phyloP scores from a whole-genome alignment of 2,113 vertebrate species.

The Pedionomus torquatus region DNA sequence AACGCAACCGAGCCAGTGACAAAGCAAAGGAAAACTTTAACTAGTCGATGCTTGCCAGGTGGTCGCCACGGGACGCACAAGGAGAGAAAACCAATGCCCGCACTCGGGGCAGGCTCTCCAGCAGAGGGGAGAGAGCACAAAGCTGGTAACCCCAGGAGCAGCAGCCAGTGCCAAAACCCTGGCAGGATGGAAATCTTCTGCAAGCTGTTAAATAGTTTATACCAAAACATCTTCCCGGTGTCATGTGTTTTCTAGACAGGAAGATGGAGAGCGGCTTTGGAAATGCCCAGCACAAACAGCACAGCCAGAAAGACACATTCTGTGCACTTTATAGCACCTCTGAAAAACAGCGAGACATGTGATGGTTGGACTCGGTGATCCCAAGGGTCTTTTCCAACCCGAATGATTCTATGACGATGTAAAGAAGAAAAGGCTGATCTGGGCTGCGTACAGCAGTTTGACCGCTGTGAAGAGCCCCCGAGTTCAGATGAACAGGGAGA shows the following conservation, averaged over 20 bases:
- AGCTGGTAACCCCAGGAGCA: background rate
- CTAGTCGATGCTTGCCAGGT: background rate
- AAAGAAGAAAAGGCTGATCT: background rate
- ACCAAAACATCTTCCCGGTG: background rate
- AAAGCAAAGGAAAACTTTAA: slow-evolving; percentile 65
- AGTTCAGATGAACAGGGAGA: background rate
- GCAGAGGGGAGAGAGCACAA: background rate
- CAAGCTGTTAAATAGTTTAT: background rate
- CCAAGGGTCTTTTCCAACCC: too few species aligned
- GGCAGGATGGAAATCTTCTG: background rate
- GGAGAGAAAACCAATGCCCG: background rate
- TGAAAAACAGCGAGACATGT: background rate
- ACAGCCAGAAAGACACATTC: background rate
- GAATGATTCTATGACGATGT: background rate
- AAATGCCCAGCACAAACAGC: background rate
- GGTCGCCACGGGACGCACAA: background rate
- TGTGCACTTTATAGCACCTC: background rate
- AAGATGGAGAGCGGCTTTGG: background rate
- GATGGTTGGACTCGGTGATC: too few species aligned
- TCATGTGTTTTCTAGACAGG: background rate
- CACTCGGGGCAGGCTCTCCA: background rate
- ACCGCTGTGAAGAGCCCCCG: background rate
- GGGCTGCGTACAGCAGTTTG: background rate
- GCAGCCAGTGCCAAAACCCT: background rate
- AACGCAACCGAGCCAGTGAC: background rate